A percentile compares a stretch with the other conserved stretches of the same genome.
These are phyloP conservation scores for Rhabdornis inornatus DNA, from an alignment of 2,113 vertebrate species.

Conservation along the genomic window DNA sequence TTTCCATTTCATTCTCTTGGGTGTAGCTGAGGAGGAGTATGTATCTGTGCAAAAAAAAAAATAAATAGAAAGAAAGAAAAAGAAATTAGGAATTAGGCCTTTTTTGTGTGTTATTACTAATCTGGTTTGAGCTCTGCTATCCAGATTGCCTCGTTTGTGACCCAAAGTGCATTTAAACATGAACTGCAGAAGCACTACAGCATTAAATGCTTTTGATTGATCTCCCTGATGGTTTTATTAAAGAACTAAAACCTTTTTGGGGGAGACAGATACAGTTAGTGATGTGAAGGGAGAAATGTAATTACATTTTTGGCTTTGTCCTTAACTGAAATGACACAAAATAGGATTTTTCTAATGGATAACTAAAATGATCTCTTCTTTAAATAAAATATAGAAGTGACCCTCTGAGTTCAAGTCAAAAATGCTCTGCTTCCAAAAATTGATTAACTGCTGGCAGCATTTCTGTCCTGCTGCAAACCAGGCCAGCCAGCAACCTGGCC, in stretches of 20 bases:
- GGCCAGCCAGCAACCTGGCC: not conserved
- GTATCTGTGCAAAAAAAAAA: not conserved
- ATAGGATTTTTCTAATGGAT: slow-evolving; percentile 61
- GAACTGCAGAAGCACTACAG: slow-evolving; percentile 42
- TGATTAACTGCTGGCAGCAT: slow-evolving; percentile 13
- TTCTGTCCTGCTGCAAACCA: not conserved
- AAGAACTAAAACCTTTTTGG: slow-evolving; percentile 56
- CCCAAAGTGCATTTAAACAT: slow-evolving; percentile 65
- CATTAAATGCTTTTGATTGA: slow-evolving; percentile 69
- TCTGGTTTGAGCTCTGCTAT: slow-evolving; percentile 36
- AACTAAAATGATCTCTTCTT: slow-evolving; percentile 55
- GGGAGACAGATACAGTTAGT: slow-evolving; percentile 50
- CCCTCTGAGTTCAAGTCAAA: slow-evolving; percentile 34
- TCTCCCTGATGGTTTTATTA: slow-evolving; percentile 65
- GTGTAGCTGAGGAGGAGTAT: not conserved
- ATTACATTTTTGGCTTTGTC: slow-evolving; percentile 64
- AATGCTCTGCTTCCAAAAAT: slow-evolving; percentile 45
- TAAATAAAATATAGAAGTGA: slow-evolving; percentile 56
- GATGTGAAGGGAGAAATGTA: slow-evolving; percentile 41
- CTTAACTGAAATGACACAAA: slow-evolving; percentile 47
- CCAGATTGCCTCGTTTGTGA: slow-evolving; percentile 57
- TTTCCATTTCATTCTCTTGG: not conserved
- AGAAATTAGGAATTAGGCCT: not conserved
- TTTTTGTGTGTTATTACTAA: slow-evolving; percentile 32
- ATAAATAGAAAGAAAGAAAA: not conserved